Percentiles rank a stretch among this genome's conserved stretches.
phyloP scores from a whole-genome alignment of 92 coral and sea anemone species.

The Zoanthus gigantus region DNA sequence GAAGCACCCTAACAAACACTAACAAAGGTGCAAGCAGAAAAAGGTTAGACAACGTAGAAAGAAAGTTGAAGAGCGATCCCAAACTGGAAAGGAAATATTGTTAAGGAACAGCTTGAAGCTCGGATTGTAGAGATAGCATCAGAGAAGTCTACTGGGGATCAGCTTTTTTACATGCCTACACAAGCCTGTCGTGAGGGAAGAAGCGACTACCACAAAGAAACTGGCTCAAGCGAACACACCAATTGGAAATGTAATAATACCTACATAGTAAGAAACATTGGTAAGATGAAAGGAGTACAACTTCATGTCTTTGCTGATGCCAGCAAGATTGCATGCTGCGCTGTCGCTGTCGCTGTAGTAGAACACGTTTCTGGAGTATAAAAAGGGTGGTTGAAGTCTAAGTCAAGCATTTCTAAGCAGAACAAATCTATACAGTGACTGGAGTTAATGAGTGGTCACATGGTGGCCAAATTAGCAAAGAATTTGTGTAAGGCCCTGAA shows the following conservation, averaged over 20 bases:
- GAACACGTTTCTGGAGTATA: background rate
- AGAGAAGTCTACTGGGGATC: too few species aligned
- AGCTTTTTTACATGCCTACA: too few species aligned
- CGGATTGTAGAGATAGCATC: too few species aligned
- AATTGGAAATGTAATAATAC: too few species aligned
- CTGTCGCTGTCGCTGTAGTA: conserved; percentile 47
- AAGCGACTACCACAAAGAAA: background rate
- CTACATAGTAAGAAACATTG: background rate
- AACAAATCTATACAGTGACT: background rate
- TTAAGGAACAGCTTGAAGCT: too few species aligned
- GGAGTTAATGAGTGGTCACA: conserved; percentile 19
- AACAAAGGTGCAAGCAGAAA: too few species aligned
- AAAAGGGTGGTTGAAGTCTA: background rate
- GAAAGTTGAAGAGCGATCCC: too few species aligned
- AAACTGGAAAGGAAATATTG: too few species aligned
- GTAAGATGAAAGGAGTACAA: conserved; percentile 37
- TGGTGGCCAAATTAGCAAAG: background rate
- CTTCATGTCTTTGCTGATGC: conserved; percentile 60
- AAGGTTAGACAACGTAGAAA: too few species aligned
- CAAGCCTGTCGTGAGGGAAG: too few species aligned
- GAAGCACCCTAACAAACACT: too few species aligned
- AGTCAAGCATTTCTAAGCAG: background rate
- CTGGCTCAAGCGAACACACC: conserved; percentile 3
- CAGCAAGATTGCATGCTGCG: conserved; percentile 52
- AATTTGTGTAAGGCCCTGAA: conserved; percentile 49